Conservation (phyloP, 2,797 vertebrate species). For the Morus bassanus region DNA sequence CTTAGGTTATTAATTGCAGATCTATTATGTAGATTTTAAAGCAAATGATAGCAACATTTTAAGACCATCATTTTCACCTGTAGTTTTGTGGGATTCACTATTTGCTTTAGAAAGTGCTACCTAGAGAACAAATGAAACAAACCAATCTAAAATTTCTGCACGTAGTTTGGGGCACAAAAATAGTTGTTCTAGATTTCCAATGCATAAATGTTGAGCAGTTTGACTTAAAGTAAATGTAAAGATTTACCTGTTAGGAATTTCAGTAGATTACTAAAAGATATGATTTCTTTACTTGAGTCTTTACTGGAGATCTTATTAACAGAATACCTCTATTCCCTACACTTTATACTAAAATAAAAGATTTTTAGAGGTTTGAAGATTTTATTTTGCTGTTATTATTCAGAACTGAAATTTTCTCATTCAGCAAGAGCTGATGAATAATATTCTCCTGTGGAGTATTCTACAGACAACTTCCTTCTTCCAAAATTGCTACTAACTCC, state of each 20-base stretch:
- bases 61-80: neutral
- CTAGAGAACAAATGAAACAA: neutral
- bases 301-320: neutral
- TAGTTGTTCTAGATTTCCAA: neutral
- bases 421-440: constrained; percentile 32
- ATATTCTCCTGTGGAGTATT: constrained; percentile 21
- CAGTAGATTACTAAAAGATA: neutral
- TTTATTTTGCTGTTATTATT: neutral
- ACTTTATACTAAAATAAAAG: neutral
- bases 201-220: neutral
- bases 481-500: constrained; percentile 45
- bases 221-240: neutral
- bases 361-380: neutral
- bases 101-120: neutral
- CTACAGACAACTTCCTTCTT: neutral
- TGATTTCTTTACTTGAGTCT: neutral
- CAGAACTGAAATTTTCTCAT: neutral
- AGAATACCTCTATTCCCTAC: neutral
- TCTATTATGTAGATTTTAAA: neutral
- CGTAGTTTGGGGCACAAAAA: neutral
- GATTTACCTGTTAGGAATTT: neutral
- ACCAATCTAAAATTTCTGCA: neutral
- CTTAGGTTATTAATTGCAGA: neutral
- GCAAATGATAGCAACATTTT: neutral
- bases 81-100: neutral